Evolutionary conservation across 1,140 invertebrate species (phyloP).

Genomic region (Ceratina japonica): DNA sequence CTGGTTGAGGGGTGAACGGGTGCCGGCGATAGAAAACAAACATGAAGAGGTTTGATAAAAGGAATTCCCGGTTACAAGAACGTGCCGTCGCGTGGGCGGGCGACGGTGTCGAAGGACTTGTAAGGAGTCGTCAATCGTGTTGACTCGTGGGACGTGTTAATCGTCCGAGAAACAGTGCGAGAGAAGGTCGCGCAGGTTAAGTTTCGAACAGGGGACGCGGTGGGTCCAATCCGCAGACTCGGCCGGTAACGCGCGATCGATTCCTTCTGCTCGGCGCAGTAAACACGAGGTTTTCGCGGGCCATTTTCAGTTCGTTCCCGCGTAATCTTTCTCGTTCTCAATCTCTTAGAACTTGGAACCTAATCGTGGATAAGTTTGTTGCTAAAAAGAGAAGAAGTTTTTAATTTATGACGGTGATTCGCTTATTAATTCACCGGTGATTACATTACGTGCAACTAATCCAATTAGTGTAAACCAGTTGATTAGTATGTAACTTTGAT

Average conservation of each 20-base stretch:
- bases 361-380: not conserved
- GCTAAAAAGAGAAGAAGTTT: not conserved
- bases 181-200: conserved; percentile 39
- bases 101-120: not conserved
- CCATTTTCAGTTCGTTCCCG: no score
- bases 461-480: no score
- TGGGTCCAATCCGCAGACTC: conserved; percentile 13
- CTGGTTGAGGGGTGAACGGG: not conserved
- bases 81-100: not conserved
- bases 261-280: not conserved
- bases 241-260: conserved; percentile 42
- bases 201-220: conserved; percentile 45
- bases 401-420: no score
- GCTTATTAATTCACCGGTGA: no score
- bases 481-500: no score
- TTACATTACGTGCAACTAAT: no score
- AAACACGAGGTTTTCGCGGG: no score
- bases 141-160: not conserved
- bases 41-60: conserved; percentile 17
- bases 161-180: conserved; percentile 1
- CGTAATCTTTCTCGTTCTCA: not conserved
- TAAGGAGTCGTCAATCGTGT: not conserved
- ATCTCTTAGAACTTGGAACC: not conserved
- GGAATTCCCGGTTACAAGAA: not conserved
- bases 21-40: not conserved